Percentiles rank a stretch among this genome's conserved stretches.
These are phyloP conservation scores for Coecobrya sp. DNA, from an alignment of 2,888 invertebrate species.

Conservation along the genomic window DNA sequence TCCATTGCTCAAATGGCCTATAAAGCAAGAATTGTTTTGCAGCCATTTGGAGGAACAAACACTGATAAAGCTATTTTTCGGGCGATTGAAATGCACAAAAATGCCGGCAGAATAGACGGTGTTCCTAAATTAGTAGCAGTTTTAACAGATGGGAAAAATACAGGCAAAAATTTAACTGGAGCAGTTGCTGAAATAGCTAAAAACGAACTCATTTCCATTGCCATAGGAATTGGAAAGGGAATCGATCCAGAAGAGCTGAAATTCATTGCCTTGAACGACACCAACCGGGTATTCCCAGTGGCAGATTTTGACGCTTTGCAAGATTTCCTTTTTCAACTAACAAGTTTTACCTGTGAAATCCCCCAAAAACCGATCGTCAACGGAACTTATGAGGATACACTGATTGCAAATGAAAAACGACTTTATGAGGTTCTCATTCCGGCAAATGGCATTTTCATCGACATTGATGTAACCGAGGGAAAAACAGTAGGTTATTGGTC, in stretches of 20 bases:
- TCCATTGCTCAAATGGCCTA: conserved; percentile 20
- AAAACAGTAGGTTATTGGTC: conserved; percentile 73
- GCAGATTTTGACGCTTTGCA: conserved; percentile 33
- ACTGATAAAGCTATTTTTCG: conserved; percentile 65
- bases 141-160: neutral
- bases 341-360: conserved; percentile 75
- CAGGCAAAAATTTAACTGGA: neutral
- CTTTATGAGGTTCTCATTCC: neutral
- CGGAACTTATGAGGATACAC: conserved; percentile 50
- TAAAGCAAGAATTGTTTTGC: neutral
- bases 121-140: conserved; percentile 60
- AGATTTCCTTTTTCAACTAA: conserved; percentile 77
- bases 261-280: conserved; percentile 61
- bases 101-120: neutral
- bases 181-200: neutral
- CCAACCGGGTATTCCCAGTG: conserved; percentile 54
- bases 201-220: conserved; percentile 61
- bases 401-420: neutral
- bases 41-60: conserved; percentile 68
- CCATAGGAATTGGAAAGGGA: conserved; percentile 76
- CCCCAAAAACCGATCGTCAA: conserved; percentile 75
- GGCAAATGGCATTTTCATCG: conserved; percentile 71
- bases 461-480: conserved; percentile 35
- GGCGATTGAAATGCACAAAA: conserved; percentile 55
- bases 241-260: conserved; percentile 56